A percentile compares a stretch with the other conserved stretches of the same genome.
Conservation (phyloP, 2,113 vertebrate species). For the Sorex fumeus region DNA sequence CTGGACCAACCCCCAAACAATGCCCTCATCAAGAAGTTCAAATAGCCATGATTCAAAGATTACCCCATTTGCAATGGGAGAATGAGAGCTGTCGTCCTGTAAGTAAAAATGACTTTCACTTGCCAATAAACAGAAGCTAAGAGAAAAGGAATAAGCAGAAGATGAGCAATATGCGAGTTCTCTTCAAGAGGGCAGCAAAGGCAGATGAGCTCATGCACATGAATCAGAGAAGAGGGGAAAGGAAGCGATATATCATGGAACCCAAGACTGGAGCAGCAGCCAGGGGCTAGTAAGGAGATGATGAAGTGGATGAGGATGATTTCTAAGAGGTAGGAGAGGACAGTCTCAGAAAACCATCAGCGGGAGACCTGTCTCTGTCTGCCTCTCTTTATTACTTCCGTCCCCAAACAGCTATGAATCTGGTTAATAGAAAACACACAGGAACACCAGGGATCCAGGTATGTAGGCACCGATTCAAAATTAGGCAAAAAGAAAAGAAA, state of each 20-base stretch:
- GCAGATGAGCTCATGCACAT: background rate
- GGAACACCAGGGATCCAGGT: background rate
- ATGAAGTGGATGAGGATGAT: background rate
- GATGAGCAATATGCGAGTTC: background rate
- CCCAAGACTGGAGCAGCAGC: background rate
- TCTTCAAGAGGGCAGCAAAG: background rate
- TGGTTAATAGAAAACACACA: background rate
- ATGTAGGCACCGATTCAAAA: background rate
- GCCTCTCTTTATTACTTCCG: background rate
- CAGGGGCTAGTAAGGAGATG: background rate
- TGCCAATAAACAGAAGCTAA: background rate
- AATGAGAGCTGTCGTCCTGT: background rate
- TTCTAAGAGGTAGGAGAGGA: background rate
- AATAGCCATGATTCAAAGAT: constrained; percentile 25
- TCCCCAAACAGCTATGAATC: background rate
- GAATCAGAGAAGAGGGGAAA: background rate
- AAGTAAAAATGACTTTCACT: constrained; percentile 29
- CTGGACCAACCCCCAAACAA: constrained; percentile 12
- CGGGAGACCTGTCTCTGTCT: background rate
- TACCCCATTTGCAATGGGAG: background rate
- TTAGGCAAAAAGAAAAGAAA: constrained; percentile 33
- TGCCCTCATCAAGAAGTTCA: background rate
- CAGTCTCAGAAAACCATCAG: background rate
- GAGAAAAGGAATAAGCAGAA: background rate
- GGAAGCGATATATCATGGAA: background rate